phyloP scores from a whole-genome alignment of 2,888 invertebrate species.

The Trissolcus japonicus region DNA sequence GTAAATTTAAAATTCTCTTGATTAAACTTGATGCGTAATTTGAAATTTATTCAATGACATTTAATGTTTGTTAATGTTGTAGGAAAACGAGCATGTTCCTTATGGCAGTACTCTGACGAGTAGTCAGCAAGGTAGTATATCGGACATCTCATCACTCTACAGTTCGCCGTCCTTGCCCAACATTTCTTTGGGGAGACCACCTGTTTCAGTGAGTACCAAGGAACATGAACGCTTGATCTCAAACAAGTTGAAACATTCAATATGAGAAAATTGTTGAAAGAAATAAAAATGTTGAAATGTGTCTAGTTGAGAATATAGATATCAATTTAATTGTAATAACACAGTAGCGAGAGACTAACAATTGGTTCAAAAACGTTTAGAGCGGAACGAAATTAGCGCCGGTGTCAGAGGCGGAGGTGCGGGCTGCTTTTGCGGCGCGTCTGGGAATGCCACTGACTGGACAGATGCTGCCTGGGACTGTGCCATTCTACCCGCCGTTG shows the following conservation, averaged over 20 bases:
- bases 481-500: slow-evolving; percentile 84
- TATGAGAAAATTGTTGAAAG: background rate
- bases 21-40: background rate
- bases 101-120: slow-evolving; percentile 79
- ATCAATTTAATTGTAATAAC: background rate
- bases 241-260: no score
- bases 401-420: slow-evolving; percentile 88
- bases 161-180: slow-evolving; percentile 98
- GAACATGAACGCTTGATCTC: no score
- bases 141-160: slow-evolving; percentile 85
- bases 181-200: slow-evolving; percentile 93
- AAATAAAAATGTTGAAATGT: no score
- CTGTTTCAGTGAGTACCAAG: slow-evolving; percentile 74
- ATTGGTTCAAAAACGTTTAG: slow-evolving; percentile 60
- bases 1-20: background rate
- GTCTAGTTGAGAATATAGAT: background rate
- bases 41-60: background rate
- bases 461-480: slow-evolving; percentile 82
- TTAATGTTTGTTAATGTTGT: slow-evolving; percentile 28
- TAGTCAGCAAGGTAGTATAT: slow-evolving; percentile 82
- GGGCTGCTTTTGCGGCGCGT: slow-evolving; percentile 83
- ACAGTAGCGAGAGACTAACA: slow-evolving; percentile 6
- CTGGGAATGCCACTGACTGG: slow-evolving; percentile 82
- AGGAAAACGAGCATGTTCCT: slow-evolving; percentile 84
- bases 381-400: slow-evolving; percentile 78